Evolutionary conservation across 2,888 invertebrate species (phyloP).

Genomic region (Melikaiella ostensackeni): DNA sequence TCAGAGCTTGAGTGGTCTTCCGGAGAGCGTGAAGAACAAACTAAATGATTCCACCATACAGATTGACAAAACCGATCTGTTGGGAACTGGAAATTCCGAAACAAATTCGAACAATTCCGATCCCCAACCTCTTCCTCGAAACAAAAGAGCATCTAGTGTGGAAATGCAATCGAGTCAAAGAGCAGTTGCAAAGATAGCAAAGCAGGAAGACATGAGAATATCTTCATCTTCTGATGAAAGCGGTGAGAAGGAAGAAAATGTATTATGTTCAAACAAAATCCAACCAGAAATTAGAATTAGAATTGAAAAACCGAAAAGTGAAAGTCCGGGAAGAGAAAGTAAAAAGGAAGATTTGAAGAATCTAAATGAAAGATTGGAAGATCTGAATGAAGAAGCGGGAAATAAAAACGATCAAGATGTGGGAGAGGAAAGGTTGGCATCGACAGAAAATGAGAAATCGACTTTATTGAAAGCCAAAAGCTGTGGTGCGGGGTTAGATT

Average conservation of each 20-base stretch:
- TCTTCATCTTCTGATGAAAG: slow-evolving; percentile 46
- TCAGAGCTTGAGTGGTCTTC: not conserved
- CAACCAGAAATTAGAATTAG: not conserved
- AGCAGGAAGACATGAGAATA: slow-evolving; percentile 40
- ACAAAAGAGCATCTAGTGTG: slow-evolving; percentile 48
- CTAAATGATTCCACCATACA: not conserved
- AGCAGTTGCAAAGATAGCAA: slow-evolving; percentile 42
- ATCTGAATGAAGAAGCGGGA: not conserved
- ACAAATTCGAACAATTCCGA: slow-evolving; percentile 21
- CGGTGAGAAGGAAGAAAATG: slow-evolving; percentile 5
- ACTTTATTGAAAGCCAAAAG: slow-evolving; percentile 68
- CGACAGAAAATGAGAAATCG: slow-evolving; percentile 51
- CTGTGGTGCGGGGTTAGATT: slow-evolving; percentile 73
- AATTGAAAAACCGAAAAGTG: slow-evolving; percentile 24
- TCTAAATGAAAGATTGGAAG: not conserved
- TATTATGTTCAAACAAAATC: not conserved
- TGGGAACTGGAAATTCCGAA: not conserved
- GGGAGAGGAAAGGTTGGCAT: not conserved
- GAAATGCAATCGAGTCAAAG: slow-evolving; percentile 43
- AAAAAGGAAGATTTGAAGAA: not conserved
- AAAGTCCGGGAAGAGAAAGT: not conserved
- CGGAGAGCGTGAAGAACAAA: not conserved
- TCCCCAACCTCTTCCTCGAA: slow-evolving; percentile 51
- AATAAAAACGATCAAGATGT: not conserved
- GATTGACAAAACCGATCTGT: not conserved